phyloP scores from a whole-genome alignment of 2,113 vertebrate species.

The Anser cygnoides region DNA sequence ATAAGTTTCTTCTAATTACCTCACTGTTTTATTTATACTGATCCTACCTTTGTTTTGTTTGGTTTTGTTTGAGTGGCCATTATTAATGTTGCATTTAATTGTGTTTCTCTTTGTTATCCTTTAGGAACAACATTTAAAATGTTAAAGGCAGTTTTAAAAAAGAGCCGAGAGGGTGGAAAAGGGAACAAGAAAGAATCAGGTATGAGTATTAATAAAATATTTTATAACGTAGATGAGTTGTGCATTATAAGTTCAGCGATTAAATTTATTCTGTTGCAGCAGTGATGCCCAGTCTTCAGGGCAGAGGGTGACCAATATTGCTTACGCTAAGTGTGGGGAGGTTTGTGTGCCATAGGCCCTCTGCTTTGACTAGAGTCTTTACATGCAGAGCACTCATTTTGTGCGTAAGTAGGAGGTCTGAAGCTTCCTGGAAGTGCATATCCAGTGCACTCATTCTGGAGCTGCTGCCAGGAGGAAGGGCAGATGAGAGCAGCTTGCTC shows the following conservation, averaged over 20 bases:
- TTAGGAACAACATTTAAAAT: slow-evolving; percentile 77
- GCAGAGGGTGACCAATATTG: not conserved
- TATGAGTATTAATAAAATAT: slow-evolving; percentile 66
- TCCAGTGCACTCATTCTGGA: fast-evolving
- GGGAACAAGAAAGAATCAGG: slow-evolving; percentile 91
- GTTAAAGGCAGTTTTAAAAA: slow-evolving; percentile 97
- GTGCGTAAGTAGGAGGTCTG: not conserved
- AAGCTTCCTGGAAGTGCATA: fast-evolving
- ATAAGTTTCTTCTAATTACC: not conserved
- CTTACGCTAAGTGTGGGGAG: fast-evolving
- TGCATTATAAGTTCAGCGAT: fast-evolving
- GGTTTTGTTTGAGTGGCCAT: not conserved
- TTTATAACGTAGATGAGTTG: not conserved
- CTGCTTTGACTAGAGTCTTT: fast-evolving
- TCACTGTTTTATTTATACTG: not conserved
- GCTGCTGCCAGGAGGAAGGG: fast-evolving
- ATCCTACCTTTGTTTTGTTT: not conserved
- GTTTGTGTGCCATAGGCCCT: fast-evolving
- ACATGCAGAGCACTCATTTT: not conserved
- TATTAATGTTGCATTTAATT: not conserved
- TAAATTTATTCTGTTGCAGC: not conserved
- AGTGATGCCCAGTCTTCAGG: fast-evolving
- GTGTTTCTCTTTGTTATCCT: slow-evolving; percentile 31
- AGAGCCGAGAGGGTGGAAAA: slow-evolving; percentile 94
- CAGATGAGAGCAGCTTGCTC: fast-evolving